Conservation (phyloP, 2,113 vertebrate species). For the Aegypius monachus region DNA sequence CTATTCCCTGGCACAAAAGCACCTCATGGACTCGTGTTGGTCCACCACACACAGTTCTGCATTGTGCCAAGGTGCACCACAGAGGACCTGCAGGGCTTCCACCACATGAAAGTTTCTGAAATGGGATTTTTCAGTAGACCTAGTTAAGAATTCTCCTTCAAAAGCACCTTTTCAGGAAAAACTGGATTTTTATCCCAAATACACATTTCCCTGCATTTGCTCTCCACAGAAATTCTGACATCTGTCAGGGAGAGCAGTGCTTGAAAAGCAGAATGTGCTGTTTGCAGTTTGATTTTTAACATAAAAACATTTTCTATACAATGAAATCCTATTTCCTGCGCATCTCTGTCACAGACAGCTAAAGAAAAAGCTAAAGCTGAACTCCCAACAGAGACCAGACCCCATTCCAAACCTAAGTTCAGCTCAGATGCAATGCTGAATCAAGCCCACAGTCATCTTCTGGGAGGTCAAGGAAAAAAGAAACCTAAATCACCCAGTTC, state of each 20-base stretch:
- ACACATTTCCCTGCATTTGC: not conserved
- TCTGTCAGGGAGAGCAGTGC: not conserved
- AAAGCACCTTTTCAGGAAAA: not conserved
- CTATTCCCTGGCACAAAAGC: not conserved
- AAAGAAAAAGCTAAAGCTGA: not conserved
- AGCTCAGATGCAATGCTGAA: not conserved
- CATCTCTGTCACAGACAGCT: not conserved
- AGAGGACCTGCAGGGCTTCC: not conserved
- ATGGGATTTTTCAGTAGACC: not conserved
- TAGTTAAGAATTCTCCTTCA: not conserved
- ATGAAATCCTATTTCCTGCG: not conserved
- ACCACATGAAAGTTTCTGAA: not conserved
- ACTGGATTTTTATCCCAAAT: not conserved
- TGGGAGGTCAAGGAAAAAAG: not conserved
- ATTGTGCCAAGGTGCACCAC: accelerated
- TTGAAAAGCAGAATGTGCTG: not conserved
- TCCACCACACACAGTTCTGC: not conserved
- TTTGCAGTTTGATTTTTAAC: not conserved
- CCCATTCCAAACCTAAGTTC: not conserved
- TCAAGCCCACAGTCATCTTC: not conserved
- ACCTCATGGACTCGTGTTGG: accelerated
- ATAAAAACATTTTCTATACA: not conserved
- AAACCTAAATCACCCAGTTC: not conserved
- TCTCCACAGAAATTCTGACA: not conserved
- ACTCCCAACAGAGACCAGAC: not conserved